Base-by-base conservation (phyloP, 1,140 invertebrate species). In the Spodoptera frugiperda region DNA sequence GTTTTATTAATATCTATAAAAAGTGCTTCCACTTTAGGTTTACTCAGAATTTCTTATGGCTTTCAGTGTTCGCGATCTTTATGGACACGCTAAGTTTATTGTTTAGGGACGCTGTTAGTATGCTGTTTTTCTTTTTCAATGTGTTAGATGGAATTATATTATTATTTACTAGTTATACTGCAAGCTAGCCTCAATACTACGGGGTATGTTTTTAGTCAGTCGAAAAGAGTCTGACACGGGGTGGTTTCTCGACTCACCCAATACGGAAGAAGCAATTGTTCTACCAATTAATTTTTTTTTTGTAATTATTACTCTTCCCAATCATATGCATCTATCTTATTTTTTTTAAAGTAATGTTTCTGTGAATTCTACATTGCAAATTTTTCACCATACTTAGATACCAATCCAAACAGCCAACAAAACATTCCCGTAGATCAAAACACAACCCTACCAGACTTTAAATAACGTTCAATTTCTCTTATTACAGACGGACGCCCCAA, bases 1-100 rank as follows among this genome's bases (percentile, higher is more conserved):
- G 89, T 92, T 93, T 93, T 93, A 93, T 92, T 92, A 91, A 91
- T 91, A 93, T 92, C 91, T 90, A 92, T 92, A 93, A 93, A 93
- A 93, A 93, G 86, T 88, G 84, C 90, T 87, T 82, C 87, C 53
- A 79, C 33, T 70, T 61, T 75, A 74, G 85, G 80, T 88, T 85
- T 84, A 85, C 84, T 79, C 83, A 86, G 80, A 86, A 85, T 82
- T 76, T 85, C 87, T 87, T 89, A 87, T 86, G 86, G 84, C 83
- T 87, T 84, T 85, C 82, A 84, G 77, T 89, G 85, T 88, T 89
- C 85, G 85, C 84, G 87, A 81, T 78, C 81, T 90, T 90, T 88
- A 90, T 90, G 80, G 82, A 84, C 78, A 85, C 78, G 83, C 88
- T 88, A 88, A 91, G 77, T 93, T 93, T 91, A 89, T 87, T 81